Base-by-base conservation (phyloP, 2,797 vertebrate species). In the Enteromius anoplus region DNA sequence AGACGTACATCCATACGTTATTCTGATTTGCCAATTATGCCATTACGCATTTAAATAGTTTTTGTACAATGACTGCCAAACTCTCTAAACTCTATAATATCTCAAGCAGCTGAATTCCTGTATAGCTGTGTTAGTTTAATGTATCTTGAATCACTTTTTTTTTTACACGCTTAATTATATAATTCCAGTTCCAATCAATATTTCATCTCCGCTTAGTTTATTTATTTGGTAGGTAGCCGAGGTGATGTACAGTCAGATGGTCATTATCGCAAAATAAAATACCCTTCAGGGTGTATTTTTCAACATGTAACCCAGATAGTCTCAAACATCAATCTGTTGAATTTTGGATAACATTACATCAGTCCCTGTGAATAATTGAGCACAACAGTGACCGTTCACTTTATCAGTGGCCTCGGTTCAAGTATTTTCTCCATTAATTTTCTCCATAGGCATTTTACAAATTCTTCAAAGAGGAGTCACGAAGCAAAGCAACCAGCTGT, bases 271-370 rank as follows among this genome's bases (percentile, higher is more conserved):
- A 58, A 53, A 75, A 75, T 58, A 10, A 14, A 60, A 80, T 32
- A 47, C 17, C 37, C 79, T 62, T 81, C 26, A 72, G 79, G 55
- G 53, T 34, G 29, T 72, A 62, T 72, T 81, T 71, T 72, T 49
- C 40, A 42, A 55, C 51, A 32, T 32, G 51, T 45, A 80, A 71
- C 78, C 23, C 26, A 32, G 23, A 80, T 62, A 34, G 79, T 69
- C 68, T 71, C 6, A 14, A 60, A 14, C 40, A 71, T 70, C 23
- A 40, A 58, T 75, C 72, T 11, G 51, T 75, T 80, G 45, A 47
- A 47, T 69, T 70, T 45, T 60, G 51, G 51, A 80, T 29, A 80
- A 80, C 51, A 69, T 80, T 80, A 62, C 68, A 62, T 81, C 78
- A 60, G 11, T 58, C 78, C 11, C 23, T 26, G 37, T 80, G 51